These are phyloP conservation scores for Eurystomus glaucurus DNA, from an alignment of 2,797 vertebrate species.

Conservation along the genomic window DNA sequence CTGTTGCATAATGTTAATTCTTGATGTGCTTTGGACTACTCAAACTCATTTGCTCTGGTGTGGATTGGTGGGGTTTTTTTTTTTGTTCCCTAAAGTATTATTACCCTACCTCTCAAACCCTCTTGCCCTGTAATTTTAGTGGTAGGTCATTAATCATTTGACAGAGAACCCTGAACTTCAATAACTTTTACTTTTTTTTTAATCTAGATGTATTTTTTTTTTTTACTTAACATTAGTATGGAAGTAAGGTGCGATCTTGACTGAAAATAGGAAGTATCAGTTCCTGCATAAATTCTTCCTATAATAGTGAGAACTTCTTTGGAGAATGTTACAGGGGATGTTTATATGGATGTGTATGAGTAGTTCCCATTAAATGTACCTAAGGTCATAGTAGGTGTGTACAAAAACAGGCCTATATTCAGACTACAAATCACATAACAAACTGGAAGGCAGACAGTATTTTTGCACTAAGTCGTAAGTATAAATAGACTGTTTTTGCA, in stretches of 20 bases:
- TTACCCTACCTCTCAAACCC: no score
- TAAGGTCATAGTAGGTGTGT: not conserved
- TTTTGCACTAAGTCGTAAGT: not conserved
- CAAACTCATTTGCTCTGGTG: not conserved
- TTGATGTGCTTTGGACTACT: not conserved
- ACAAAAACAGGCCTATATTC: not conserved
- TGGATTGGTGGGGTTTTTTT: not conserved
- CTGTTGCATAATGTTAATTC: not conserved
- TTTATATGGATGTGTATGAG: not conserved
- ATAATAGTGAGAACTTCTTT: not conserved
- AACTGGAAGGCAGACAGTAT: not conserved
- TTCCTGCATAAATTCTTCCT: not conserved
- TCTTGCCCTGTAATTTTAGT: not conserved
- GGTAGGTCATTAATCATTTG: not conserved
- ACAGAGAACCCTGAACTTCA: not conserved
- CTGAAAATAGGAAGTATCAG: not conserved
- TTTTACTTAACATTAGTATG: not conserved
- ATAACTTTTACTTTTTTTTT: not conserved
- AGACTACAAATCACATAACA: not conserved
- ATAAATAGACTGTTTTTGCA: not conserved
- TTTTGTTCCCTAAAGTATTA: not conserved
- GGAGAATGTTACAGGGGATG: not conserved
- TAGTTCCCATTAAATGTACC: not conserved
- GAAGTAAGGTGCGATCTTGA: not conserved
- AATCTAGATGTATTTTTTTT: not conserved